Conservation (phyloP, 2,888 invertebrate genomes). For the Chirona hameri region DNA sequence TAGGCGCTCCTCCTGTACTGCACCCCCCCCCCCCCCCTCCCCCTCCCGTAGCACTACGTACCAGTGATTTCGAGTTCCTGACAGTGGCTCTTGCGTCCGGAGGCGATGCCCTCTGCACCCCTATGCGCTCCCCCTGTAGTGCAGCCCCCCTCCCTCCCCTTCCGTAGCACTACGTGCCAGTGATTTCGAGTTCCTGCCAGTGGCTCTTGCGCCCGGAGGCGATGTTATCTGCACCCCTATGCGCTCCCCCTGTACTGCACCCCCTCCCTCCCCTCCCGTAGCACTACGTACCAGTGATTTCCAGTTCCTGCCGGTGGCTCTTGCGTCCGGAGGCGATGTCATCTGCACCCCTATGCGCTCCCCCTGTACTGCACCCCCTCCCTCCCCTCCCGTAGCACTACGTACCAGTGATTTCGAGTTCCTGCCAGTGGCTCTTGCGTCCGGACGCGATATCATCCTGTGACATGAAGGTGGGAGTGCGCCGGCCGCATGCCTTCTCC, state of each 20-base stretch:
- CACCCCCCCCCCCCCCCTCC: neutral
- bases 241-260: too few relatives aligned
- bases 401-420: conserved; percentile 76
- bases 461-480: conserved; percentile 87
- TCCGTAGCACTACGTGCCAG: conserved; percentile 50
- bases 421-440: conserved; percentile 88
- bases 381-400: neutral
- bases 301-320: conserved; percentile 86
- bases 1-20: too few relatives aligned
- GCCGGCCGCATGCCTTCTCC: conserved; percentile 50
- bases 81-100: conserved; percentile 91
- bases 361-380: neutral
- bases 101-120: conserved; percentile 88
- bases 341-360: neutral
- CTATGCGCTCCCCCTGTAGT: too few relatives aligned
- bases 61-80: conserved; percentile 83
- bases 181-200: conserved; percentile 89
- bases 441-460: conserved; percentile 87
- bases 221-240: too few relatives aligned
- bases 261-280: too few relatives aligned
- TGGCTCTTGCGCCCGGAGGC: conserved; percentile 87
- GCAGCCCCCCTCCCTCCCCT: too few relatives aligned
- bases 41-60: conserved; percentile 41
- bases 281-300: conserved; percentile 64
- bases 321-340: conserved; percentile 56